phyloP scores from a whole-genome alignment of 2,113 vertebrate genomes.

The zebrafish (Danio rerio) region GRCz12tu NC_133191.1:6947501-6948000 shows the following conservation, averaged over 20 bases:
- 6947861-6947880: conserved; percentile 35
- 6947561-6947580: no score
- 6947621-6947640: no score
- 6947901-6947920: no score
- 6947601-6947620: no score
- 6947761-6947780: conserved; percentile 64
- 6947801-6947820: conserved; percentile 70
- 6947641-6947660: no score
- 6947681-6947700: background rate
- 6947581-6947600: no score
- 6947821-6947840: conserved; percentile 60
- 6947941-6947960: background rate
- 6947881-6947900: conserved; percentile 25
- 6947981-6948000: background rate
- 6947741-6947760: conserved; percentile 60
- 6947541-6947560: no score
- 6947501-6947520: no score
- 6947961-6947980: background rate
- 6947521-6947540: no score
- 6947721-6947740: conserved; percentile 37
- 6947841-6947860: conserved; percentile 51
- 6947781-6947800: conserved; percentile 66
- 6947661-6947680: no score
- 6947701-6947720: conserved; percentile 12
- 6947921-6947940: background rate